Evolutionary conservation across 2,797 vertebrate genomes (phyloP).

Genomic region (Chloroceryle amazona): DNA sequence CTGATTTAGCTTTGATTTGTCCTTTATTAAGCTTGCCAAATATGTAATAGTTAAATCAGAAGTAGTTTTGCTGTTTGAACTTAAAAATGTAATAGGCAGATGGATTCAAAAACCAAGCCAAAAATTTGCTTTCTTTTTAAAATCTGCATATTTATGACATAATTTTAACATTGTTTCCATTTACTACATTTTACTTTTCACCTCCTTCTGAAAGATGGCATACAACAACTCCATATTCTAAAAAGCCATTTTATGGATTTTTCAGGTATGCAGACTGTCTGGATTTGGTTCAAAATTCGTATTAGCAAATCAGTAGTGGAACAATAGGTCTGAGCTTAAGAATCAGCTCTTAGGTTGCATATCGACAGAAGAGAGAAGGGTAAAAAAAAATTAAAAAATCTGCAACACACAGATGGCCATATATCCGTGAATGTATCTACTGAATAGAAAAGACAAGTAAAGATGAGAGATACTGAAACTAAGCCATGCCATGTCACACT

Average conservation of each 20-base stretch:
- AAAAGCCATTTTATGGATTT: constrained; percentile 30
- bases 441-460: not conserved
- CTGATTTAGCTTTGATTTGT: constrained; percentile 86
- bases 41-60: constrained; percentile 82
- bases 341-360: not conserved
- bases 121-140: constrained; percentile 42
- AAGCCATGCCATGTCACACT: not conserved
- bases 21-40: constrained; percentile 80
- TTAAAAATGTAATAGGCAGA: constrained; percentile 65
- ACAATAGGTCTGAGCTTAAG: not conserved
- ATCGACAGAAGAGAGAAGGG: not conserved
- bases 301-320: not conserved
- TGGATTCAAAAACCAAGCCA: constrained; percentile 38
- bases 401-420: not conserved
- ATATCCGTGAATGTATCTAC: not conserved
- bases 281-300: constrained; percentile 14
- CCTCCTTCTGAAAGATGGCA: constrained; percentile 41
- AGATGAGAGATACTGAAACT: not conserved
- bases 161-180: constrained; percentile 37
- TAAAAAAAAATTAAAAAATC: not conserved
- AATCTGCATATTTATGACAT: constrained; percentile 47
- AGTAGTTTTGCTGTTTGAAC: constrained; percentile 72
- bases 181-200: constrained; percentile 35
- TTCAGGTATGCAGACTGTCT: constrained; percentile 21
- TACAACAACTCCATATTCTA: not conserved